A percentile compares a stretch with the other conserved stretches of the same genome.
Conservation (phyloP, 2,113 vertebrate species). For the Aspidoscelis tigris region DNA sequence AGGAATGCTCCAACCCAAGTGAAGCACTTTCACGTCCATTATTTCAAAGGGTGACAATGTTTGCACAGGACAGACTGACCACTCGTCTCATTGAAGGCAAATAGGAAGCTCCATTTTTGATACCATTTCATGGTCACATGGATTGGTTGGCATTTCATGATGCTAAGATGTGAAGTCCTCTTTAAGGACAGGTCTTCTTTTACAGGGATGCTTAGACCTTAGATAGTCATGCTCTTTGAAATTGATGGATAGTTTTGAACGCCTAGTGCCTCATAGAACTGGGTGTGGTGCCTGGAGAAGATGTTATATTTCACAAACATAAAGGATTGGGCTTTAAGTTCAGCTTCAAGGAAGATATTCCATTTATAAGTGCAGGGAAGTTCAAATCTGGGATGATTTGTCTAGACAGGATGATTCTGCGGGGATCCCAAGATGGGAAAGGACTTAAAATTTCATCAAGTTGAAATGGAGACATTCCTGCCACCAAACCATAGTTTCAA, state of each 20-base stretch:
- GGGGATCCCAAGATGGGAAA: not conserved
- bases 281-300: slow-evolving; percentile 21
- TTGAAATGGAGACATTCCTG: not conserved
- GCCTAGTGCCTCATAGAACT: slow-evolving; percentile 14
- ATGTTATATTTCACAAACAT: slow-evolving; percentile 5
- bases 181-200: slow-evolving; percentile 23
- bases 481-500: not conserved
- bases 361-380: slow-evolving; percentile 4
- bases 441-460: not conserved
- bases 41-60: not conserved
- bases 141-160: not conserved
- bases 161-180: not conserved
- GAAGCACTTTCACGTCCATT: not conserved
- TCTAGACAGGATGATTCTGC: too few species aligned
- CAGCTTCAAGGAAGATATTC: slow-evolving; percentile 12
- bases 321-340: slow-evolving; percentile 1
- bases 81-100: slow-evolving; percentile 66
- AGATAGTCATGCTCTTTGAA: not conserved
- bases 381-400: not conserved
- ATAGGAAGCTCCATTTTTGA: slow-evolving; percentile 70
- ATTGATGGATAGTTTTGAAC: slow-evolving; percentile 6
- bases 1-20: not conserved
- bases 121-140: slow-evolving; percentile 5
- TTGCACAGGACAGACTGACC: slow-evolving; percentile 33
- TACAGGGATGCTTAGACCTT: not conserved